phyloP scores from a whole-genome alignment of 2,113 vertebrate genomes.

The Notiomystis cincta region DNA sequence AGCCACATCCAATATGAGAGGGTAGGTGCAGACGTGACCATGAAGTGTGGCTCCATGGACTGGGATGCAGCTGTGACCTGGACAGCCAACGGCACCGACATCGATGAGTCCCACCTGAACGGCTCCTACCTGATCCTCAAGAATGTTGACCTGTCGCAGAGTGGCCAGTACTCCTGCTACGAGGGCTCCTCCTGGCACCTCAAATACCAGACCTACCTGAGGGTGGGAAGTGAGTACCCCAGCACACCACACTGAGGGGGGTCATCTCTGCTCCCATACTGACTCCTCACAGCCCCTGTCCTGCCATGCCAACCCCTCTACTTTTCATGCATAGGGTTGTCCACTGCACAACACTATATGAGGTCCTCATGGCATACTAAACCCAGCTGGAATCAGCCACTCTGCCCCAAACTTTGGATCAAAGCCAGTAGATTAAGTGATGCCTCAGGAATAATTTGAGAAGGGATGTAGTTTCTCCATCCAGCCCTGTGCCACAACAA shows the following conservation, averaged over 20 bases:
- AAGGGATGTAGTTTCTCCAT: not conserved
- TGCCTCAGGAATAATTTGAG: not conserved
- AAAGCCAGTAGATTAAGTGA: not conserved
- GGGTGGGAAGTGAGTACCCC: conserved; percentile 88
- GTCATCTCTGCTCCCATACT: not conserved
- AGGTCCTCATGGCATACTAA: not conserved
- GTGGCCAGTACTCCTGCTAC: conserved; percentile 92
- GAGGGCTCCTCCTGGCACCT: conserved; percentile 88
- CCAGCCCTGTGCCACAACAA: not conserved
- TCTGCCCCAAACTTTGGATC: not conserved
- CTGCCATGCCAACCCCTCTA: not conserved
- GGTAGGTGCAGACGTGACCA: conserved; percentile 85
- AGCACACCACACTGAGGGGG: not conserved
- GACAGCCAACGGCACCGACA: conserved; percentile 91
- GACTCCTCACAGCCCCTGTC: not conserved
- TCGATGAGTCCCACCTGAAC: conserved; percentile 79
- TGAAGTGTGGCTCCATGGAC: conserved; percentile 89
- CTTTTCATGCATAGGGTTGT: accelerated
- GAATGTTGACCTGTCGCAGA: conserved; percentile 80
- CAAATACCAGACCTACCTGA: conserved; percentile 85
- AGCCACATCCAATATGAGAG: conserved; percentile 83
- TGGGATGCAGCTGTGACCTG: conserved; percentile 84
- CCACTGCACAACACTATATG: accelerated
- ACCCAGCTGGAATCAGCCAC: not conserved
- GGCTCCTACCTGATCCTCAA: conserved; percentile 83